Evolutionary conservation across 2,113 vertebrate species (phyloP), one percentile per base, ranked within the genome.

Genomic region (Eulemur rufifrons): DNA sequence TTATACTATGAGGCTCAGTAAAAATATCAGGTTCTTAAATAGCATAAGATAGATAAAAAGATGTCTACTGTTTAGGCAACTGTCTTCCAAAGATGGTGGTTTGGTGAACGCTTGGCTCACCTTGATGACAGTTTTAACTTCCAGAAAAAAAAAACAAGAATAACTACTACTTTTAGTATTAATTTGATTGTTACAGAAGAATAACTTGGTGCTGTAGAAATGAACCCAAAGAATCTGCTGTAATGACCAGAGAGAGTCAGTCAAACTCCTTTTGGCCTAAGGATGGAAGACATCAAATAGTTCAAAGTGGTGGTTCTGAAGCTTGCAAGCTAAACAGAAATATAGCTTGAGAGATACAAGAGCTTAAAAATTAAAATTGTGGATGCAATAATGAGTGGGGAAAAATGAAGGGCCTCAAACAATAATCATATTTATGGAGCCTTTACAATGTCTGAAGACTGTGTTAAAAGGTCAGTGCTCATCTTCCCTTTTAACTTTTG

Each of bases 101-200:
- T 89, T 89, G 73, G 17, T 61, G 13, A 89, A 74, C 34, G 86
- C 56, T 73, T 80, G 39, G 21, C 82, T 91, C 87, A 6, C 37
- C 32, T 77, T 66, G 42, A 54, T 34, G n/a, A 81, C 45, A 93
- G 29, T 66, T 56, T 93, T 20, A 50, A 10, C 82, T 93, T 94
- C 93, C 71, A 95, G 54, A 50, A 87, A 84, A 95, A 91, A 37
- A n/a, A 54, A 81, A 54, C 15, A 15, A 37, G 11, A 86, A 89
- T 4, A 89, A 80, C 21, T 91, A 10, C 42, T 93, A 47, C 71
- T 80, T 80, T 68, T 68, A 47, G 39, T 54, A 66, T 93, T 73
- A n/a, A 56, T 89, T 54, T 50, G 50, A 50, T 47, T 83, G 45
- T 73, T 25, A 59, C 21, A 25, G 21, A 71, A 86, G 21, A 73